These are phyloP conservation scores for Brachionus sp. DNA, from an alignment of 1,140 invertebrate genomes.

Conservation along the genomic window DNA sequence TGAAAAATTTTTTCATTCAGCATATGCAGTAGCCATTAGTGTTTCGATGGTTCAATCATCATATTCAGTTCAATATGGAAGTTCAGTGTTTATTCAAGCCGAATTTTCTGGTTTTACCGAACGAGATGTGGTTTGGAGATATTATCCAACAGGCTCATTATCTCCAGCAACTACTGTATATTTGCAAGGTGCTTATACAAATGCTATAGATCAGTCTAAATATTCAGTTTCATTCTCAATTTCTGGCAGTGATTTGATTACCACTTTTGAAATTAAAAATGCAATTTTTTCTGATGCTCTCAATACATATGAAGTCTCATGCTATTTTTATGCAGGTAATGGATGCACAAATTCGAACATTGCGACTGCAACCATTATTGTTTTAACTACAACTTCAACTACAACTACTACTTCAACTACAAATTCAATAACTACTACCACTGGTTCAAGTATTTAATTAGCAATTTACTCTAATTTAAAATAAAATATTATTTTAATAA, in stretches of 20 bases:
- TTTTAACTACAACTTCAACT: conserved; percentile 22
- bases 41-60: neutral
- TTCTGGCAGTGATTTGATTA: neutral
- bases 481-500: neutral
- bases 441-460: neutral
- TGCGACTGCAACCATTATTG: neutral
- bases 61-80: neutral
- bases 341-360: neutral
- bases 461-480: neutral
- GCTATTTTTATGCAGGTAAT: neutral
- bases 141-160: neutral
- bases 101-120: neutral
- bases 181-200: neutral
- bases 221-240: conserved; percentile 8
- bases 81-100: neutral
- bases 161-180: neutral
- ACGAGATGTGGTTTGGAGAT: neutral
- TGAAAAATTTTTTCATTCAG: neutral
- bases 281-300: neutral
- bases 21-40: neutral
- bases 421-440: neutral
- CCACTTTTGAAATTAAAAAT: neutral
- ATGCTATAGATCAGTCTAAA: neutral
- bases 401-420: neutral
- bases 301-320: neutral